A percentile compares a stretch with the other conserved stretches of the same genome.
These are phyloP conservation scores for Ceratotherium simum DNA, from an alignment of 2,113 vertebrate genomes.

Conservation along the genomic window DNA sequence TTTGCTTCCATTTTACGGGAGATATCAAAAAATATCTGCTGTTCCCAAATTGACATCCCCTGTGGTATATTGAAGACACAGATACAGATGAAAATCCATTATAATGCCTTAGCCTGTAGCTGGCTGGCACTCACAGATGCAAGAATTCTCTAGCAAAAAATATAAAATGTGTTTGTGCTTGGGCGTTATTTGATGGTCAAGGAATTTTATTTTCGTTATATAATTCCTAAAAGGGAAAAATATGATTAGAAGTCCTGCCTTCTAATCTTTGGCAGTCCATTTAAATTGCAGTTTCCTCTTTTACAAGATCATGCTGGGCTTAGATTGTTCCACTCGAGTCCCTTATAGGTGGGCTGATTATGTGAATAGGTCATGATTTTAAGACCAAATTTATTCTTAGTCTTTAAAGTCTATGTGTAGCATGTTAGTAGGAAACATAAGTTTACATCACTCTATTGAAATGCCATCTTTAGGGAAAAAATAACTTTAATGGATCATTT, in stretches of 20 bases:
- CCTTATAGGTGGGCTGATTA: background rate
- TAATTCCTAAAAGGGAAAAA: background rate
- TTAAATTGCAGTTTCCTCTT: conserved; percentile 17
- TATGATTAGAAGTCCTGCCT: background rate
- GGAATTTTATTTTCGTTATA: background rate
- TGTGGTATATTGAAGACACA: background rate
- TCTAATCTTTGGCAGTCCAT: background rate
- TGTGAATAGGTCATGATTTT: background rate
- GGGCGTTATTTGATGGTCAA: background rate
- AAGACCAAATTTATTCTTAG: background rate
- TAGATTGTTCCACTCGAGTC: background rate
- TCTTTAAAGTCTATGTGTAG: background rate
- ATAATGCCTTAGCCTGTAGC: background rate
- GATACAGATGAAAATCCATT: background rate
- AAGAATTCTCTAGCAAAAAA: background rate
- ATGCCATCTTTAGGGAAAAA: background rate
- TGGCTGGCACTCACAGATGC: background rate
- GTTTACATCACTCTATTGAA: background rate
- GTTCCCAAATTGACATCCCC: background rate
- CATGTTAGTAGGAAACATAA: background rate
- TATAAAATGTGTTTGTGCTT: background rate
- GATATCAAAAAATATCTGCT: background rate
- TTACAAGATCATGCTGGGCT: background rate
- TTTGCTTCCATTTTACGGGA: conserved; percentile 37
- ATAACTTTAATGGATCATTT: background rate